phyloP scores from a whole-genome alignment of 2,888 invertebrate genomes.

The Thumatha senex region DNA sequence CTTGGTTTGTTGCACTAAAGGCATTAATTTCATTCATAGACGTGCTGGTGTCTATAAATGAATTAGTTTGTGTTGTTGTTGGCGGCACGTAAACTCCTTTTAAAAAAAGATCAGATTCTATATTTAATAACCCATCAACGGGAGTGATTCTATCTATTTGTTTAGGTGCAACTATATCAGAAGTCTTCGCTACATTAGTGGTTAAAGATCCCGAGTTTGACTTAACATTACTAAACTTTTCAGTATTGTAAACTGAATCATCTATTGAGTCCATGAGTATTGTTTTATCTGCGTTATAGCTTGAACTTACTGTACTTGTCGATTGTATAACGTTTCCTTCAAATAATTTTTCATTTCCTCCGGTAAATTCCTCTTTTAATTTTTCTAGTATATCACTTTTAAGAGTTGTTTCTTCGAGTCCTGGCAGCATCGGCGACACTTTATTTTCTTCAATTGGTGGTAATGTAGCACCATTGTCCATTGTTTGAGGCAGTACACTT shows the following conservation, averaged over 20 bases:
- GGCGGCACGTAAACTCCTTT: no score
- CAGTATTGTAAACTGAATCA: not conserved
- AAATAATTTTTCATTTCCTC: constrained; percentile 5
- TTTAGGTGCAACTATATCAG: not conserved
- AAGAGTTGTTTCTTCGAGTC: not conserved
- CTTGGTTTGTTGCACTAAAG: not conserved
- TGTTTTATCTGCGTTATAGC: not conserved
- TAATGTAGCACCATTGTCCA: constrained; percentile 13
- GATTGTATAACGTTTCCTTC: not conserved
- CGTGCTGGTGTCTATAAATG: not conserved
- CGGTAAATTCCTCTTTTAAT: constrained; percentile 7
- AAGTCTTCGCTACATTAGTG: not conserved
- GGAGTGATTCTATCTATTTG: not conserved
- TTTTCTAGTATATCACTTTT: constrained; percentile 7
- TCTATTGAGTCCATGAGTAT: not conserved
- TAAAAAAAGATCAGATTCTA: no score
- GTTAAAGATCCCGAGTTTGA: not conserved
- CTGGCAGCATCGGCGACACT: not conserved
- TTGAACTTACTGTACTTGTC: not conserved
- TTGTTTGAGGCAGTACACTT: constrained; percentile 8
- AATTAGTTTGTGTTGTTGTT: not conserved
- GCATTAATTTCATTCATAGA: not conserved
- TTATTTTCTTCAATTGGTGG: constrained; percentile 1
- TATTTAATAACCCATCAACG: not conserved
- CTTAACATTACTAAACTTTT: not conserved